phyloP scores from a whole-genome alignment of 2,888 invertebrate genomes.

The Microplitis deprimator region DNA sequence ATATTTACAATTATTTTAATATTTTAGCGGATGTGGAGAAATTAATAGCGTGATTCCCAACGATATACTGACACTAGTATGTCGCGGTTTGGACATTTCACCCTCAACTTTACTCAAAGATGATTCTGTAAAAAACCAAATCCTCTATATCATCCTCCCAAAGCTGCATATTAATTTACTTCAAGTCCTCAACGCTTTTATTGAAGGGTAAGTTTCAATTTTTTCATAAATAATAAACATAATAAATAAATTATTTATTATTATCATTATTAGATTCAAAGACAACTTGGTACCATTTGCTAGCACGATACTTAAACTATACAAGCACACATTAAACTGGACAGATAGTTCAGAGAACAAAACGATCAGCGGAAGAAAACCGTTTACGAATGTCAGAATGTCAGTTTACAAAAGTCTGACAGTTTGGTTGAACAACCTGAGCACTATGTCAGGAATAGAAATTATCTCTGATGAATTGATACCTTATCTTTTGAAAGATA shows the following conservation, averaged over 20 bases:
- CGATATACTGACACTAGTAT: constrained; percentile 60
- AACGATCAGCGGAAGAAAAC: constrained; percentile 56
- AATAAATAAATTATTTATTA: constrained; percentile 13
- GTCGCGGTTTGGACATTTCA: constrained; percentile 61
- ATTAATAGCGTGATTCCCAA: constrained; percentile 58
- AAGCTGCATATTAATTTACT: constrained; percentile 60
- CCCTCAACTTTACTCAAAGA: constrained; percentile 57
- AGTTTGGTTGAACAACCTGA: constrained; percentile 58
- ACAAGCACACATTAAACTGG: constrained; percentile 63
- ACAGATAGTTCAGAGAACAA: constrained; percentile 52
- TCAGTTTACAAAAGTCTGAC: constrained; percentile 60
- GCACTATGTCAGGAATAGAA: constrained; percentile 62
- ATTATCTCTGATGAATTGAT: constrained; percentile 60
- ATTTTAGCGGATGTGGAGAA: constrained; percentile 56
- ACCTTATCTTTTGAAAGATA: constrained; percentile 58
- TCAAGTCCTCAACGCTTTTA: constrained; percentile 59
- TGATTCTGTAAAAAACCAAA: constrained; percentile 55
- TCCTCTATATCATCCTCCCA: constrained; percentile 60
- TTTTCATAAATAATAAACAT: neutral
- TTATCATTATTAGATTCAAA: constrained; percentile 55
- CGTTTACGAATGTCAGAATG: constrained; percentile 57
- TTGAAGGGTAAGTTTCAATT: constrained; percentile 58
- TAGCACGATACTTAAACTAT: constrained; percentile 59
- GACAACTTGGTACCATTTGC: constrained; percentile 61
- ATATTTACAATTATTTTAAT: constrained; percentile 27